A percentile compares a stretch with the other conserved stretches of the same genome.
phyloP scores from a whole-genome alignment of 2,888 invertebrate genomes.

The Limulus polyphemus region DNA sequence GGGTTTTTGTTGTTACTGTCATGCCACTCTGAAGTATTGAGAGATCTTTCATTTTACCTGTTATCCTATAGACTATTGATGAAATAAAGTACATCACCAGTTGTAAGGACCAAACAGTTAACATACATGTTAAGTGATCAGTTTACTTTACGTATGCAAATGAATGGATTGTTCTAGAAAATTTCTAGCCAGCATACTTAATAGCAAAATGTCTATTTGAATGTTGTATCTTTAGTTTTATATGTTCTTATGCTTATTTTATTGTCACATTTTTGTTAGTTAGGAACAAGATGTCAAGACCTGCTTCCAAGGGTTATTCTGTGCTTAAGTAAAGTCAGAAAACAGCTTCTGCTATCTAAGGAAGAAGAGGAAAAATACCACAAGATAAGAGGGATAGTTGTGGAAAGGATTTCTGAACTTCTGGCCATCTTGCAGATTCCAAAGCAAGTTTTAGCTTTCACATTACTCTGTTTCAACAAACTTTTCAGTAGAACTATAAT shows the following conservation, averaged over 20 bases:
- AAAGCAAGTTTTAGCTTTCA: conserved; percentile 7
- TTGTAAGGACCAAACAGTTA: too few relatives aligned
- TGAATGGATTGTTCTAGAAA: too few relatives aligned
- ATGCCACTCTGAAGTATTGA: not conserved
- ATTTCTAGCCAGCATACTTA: too few relatives aligned
- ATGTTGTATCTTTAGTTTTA: too few relatives aligned
- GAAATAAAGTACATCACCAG: too few relatives aligned
- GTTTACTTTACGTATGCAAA: too few relatives aligned
- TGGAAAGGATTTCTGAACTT: conserved; percentile 14
- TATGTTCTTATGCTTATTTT: too few relatives aligned
- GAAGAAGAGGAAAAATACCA: conserved; percentile 6
- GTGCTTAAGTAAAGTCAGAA: conserved; percentile 15
- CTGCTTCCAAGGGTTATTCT: conserved; percentile 18
- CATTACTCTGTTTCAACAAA: not conserved
- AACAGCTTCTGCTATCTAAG: conserved; percentile 1
- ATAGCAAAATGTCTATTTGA: too few relatives aligned
- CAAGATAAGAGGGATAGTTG: conserved; percentile 16
- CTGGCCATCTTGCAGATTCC: conserved; percentile 16
- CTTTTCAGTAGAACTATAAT: too few relatives aligned
- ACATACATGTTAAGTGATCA: too few relatives aligned
- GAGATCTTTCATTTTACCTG: too few relatives aligned
- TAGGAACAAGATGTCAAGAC: conserved; percentile 20
- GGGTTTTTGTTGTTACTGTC: not conserved
- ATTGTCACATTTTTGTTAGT: conserved; percentile 4
- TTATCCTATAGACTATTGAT: too few relatives aligned